A percentile compares a stretch with the other conserved stretches of the same genome.
phyloP scores from a whole-genome alignment of 2,888 invertebrate genomes.

The Hypomecis punctinalis region DNA sequence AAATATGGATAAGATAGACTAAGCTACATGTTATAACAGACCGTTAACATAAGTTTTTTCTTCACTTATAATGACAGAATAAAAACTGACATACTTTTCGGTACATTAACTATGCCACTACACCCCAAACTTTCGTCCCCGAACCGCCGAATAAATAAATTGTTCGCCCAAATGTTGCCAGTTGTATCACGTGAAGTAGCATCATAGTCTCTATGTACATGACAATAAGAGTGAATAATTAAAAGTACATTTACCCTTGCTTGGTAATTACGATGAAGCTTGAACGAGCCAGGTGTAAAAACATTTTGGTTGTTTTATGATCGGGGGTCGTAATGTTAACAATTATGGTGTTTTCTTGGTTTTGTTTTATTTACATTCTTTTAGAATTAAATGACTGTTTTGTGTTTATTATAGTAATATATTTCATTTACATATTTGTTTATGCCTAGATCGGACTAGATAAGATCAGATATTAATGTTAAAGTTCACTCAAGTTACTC shows the following conservation, averaged over 20 bases:
- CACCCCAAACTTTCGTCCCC: constrained; percentile 18
- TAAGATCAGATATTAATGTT: too few species aligned
- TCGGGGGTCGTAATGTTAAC: constrained; percentile 36
- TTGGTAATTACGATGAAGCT: constrained; percentile 51
- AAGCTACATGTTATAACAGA: too few species aligned
- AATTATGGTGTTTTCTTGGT: constrained; percentile 30
- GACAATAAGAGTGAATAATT: constrained; percentile 46
- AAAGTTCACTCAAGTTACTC: too few species aligned
- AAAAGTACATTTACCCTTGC: constrained; percentile 47
- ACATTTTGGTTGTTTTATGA: constrained; percentile 51
- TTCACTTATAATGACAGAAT: neutral
- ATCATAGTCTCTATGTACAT: constrained; percentile 35
- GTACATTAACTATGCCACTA: constrained; percentile 21
- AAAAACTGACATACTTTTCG: constrained; percentile 20
- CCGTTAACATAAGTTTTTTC: neutral
- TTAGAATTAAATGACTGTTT: constrained; percentile 19
- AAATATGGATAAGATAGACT: too few species aligned
- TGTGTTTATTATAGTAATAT: constrained; percentile 36
- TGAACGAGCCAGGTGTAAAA: constrained; percentile 53
- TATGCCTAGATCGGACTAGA: too few species aligned
- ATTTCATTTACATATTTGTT: neutral
- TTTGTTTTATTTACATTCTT: constrained; percentile 22
- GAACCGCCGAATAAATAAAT: neutral
- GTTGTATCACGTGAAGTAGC: neutral
- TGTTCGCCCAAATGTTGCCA: constrained; percentile 5